Percentiles rank a stretch among this genome's conserved stretches.
Conservation (phyloP, 2,888 invertebrate genomes). For the Aspidiotus rigidus region DNA sequence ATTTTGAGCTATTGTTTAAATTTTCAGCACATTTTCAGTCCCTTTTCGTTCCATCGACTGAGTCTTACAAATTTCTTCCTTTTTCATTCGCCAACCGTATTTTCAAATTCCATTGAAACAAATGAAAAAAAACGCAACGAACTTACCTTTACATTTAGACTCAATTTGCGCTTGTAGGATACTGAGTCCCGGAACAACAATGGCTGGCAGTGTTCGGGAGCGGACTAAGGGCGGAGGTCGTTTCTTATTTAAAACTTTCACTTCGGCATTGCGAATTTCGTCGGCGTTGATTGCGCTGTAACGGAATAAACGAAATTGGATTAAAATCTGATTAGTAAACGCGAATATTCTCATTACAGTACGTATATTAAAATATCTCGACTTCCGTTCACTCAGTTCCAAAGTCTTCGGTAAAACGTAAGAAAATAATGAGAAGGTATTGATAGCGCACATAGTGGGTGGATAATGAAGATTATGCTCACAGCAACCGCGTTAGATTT, state of each 20-base stretch:
- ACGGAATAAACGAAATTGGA: not conserved
- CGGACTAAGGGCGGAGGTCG: slow-evolving; percentile 67
- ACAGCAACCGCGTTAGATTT: too few relatives aligned
- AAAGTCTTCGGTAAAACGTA: too few relatives aligned
- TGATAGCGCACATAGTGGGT: too few relatives aligned
- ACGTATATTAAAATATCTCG: too few relatives aligned
- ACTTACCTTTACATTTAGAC: slow-evolving; percentile 49
- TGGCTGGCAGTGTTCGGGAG: slow-evolving; percentile 77
- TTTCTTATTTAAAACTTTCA: slow-evolving; percentile 31
- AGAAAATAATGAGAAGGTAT: too few relatives aligned
- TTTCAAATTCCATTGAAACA: not conserved
- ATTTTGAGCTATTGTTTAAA: too few relatives aligned
- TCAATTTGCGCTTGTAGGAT: slow-evolving; percentile 75
- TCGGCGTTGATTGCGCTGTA: slow-evolving; percentile 18
- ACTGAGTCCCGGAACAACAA: slow-evolving; percentile 73
- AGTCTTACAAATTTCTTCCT: too few relatives aligned
- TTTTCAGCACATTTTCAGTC: too few relatives aligned
- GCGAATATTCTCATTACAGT: not conserved
- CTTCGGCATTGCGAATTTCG: slow-evolving; percentile 13
- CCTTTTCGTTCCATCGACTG: too few relatives aligned
- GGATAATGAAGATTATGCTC: too few relatives aligned
- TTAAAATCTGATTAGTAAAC: not conserved
- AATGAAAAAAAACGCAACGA: not conserved
- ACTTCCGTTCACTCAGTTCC: too few relatives aligned
- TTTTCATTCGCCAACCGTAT: too few relatives aligned